Conservation (phyloP, 2,888 invertebrate genomes). For the Sepioteuthis lessoniana region DNA sequence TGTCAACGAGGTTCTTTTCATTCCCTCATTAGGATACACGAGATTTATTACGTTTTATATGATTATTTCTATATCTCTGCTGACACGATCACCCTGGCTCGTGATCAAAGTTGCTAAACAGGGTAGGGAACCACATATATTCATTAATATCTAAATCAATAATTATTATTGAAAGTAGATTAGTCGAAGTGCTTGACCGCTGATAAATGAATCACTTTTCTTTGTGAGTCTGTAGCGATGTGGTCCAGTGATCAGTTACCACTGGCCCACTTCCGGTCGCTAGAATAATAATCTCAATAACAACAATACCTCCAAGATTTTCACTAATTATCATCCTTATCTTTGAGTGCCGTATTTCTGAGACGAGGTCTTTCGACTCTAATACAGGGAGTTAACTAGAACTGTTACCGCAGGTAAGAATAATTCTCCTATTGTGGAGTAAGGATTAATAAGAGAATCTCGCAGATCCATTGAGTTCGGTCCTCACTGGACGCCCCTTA, state of each 20-base stretch:
- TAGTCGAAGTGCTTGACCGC: background rate
- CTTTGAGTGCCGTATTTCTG: too few relatives aligned
- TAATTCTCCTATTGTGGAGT: too few relatives aligned
- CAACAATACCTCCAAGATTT: background rate
- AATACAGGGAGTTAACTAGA: too few relatives aligned
- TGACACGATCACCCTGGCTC: background rate
- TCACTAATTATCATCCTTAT: background rate
- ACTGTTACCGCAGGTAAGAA: too few relatives aligned
- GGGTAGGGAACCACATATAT: background rate
- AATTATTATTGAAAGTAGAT: background rate
- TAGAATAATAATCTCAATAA: background rate
- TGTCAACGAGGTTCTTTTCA: background rate
- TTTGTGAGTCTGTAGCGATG: background rate
- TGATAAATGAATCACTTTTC: background rate
- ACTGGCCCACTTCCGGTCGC: background rate
- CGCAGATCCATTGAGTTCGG: too few relatives aligned
- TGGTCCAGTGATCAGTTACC: background rate
- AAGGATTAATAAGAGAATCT: too few relatives aligned
- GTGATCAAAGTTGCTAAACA: background rate
- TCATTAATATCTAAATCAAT: background rate
- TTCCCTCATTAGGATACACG: background rate
- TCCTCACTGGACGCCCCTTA: too few relatives aligned
- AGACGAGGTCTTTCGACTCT: too few relatives aligned
- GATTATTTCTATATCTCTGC: background rate
- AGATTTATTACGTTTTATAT: background rate